phyloP scores from a whole-genome alignment of 2,888 invertebrate species.

The Lamellibrachia columna region DNA sequence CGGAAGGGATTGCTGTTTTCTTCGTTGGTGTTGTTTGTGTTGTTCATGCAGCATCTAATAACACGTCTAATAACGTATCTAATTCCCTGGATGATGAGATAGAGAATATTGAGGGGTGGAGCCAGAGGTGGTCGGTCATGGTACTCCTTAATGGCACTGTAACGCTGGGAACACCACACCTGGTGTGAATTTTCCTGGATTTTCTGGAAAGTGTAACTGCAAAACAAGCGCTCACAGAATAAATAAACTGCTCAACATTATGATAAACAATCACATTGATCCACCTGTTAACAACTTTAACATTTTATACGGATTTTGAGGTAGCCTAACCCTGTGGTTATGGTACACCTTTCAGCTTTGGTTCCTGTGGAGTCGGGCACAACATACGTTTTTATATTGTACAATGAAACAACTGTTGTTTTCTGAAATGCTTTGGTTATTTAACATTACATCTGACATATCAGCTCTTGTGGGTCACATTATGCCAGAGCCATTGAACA shows the following conservation, averaged over 20 bases:
- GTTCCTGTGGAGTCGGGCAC: too few relatives aligned
- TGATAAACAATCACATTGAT: too few relatives aligned
- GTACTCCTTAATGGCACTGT: constrained; percentile 61
- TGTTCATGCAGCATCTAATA: background rate
- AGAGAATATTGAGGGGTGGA: constrained; percentile 61
- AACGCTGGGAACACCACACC: constrained; percentile 63
- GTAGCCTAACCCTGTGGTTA: too few relatives aligned
- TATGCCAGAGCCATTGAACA: too few relatives aligned
- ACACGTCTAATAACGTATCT: constrained; percentile 18
- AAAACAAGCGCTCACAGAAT: constrained; percentile 28
- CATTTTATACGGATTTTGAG: too few relatives aligned
- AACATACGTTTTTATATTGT: too few relatives aligned
- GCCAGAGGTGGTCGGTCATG: constrained; percentile 58
- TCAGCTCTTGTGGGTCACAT: too few relatives aligned
- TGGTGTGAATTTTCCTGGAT: constrained; percentile 61
- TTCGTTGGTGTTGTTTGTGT: background rate
- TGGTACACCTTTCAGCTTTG: too few relatives aligned
- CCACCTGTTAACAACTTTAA: too few relatives aligned
- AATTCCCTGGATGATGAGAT: constrained; percentile 47
- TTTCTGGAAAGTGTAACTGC: constrained; percentile 60
- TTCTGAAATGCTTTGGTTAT: too few relatives aligned
- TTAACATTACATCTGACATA: too few relatives aligned
- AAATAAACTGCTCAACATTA: background rate
- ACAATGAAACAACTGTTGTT: too few relatives aligned
- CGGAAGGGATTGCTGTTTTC: constrained; percentile 7